phyloP scores from a whole-genome alignment of 2,113 vertebrate species.

The Harpagus bidentatus region DNA sequence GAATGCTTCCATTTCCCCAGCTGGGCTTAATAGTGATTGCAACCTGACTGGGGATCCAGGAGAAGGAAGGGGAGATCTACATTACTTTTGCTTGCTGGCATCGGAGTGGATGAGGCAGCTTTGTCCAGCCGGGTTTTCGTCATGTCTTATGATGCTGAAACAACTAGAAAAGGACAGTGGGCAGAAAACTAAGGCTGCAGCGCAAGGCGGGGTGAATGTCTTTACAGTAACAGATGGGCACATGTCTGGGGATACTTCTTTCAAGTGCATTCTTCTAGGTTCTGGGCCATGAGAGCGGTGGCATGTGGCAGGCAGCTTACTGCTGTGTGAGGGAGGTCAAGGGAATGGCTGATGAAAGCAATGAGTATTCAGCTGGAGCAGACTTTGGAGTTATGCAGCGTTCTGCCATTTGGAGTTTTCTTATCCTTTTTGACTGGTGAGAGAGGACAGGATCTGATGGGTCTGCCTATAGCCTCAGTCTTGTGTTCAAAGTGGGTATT shows the following conservation, averaged over 20 bases:
- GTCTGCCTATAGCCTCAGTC: background rate
- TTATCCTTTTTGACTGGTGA: background rate
- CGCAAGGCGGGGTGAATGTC: accelerated
- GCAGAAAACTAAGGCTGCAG: background rate
- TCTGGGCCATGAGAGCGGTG: background rate
- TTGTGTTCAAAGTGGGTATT: background rate
- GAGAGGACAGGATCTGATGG: background rate
- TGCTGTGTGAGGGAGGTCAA: background rate
- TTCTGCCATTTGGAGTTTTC: background rate
- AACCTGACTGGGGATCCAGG: background rate
- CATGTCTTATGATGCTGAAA: background rate
- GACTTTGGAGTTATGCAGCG: background rate
- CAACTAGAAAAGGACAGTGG: background rate
- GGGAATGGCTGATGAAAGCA: background rate
- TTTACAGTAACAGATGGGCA: background rate
- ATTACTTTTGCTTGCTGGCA: background rate
- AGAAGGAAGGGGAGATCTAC: background rate
- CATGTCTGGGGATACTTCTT: background rate
- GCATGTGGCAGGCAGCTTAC: background rate
- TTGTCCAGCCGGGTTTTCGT: background rate
- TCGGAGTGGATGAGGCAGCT: background rate
- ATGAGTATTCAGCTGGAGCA: background rate
- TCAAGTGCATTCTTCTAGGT: background rate
- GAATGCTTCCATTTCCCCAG: background rate
- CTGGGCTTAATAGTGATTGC: background rate